These are phyloP conservation scores for Tachyglossus aculeatus DNA, from an alignment of 2,797 vertebrate genomes.

Conservation along the genomic window DNA sequence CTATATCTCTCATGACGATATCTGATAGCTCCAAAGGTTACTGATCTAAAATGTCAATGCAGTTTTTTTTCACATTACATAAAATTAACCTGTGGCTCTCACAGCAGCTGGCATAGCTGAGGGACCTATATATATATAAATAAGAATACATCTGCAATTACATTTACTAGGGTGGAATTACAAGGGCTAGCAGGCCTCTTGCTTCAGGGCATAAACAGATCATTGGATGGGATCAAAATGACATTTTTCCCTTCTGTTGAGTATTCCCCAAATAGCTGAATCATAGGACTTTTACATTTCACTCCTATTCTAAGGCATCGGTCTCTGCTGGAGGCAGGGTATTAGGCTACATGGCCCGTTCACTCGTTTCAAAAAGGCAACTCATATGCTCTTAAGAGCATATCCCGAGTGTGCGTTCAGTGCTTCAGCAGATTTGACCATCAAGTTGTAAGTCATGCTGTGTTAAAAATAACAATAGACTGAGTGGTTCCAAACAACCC, in stretches of 20 bases:
- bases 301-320: not conserved
- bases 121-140: not conserved
- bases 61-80: not conserved
- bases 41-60: not conserved
- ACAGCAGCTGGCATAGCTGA: not conserved
- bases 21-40: not conserved
- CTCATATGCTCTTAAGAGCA: not conserved
- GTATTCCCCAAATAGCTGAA: not conserved
- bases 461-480: not conserved
- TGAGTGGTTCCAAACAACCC: not conserved
- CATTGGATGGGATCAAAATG: not conserved
- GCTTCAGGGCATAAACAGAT: not conserved
- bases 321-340: not conserved
- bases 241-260: not conserved
- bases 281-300: not conserved
- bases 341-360: not conserved
- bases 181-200: not conserved
- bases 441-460: not conserved
- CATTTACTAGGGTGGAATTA: not conserved
- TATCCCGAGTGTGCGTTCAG: not conserved
- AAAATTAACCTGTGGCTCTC: slow-evolving; percentile 4
- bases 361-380: not conserved
- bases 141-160: slow-evolving; percentile 8
- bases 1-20: not conserved
- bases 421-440: not conserved